A percentile compares a stretch with the other conserved stretches of the same genome.
Conservation (phyloP, 2,113 vertebrate species). For the Hippocampus zosterae region DNA sequence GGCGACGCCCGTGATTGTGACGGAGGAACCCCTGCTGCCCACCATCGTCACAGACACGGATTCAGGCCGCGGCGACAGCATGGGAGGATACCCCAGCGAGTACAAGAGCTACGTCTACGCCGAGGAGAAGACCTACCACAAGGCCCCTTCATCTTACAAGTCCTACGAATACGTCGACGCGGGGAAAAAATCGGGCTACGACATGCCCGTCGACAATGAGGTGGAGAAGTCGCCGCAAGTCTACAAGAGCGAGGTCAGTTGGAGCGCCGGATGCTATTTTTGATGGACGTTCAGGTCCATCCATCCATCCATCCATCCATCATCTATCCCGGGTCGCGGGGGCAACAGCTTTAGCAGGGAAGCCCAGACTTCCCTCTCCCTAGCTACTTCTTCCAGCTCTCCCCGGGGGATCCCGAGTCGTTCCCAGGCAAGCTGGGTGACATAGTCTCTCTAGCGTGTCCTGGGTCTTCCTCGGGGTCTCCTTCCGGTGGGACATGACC, state of each 20-base stretch:
- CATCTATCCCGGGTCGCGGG: too few species aligned
- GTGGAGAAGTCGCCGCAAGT: slow-evolving; percentile 67
- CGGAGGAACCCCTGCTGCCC: slow-evolving; percentile 39
- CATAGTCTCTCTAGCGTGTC: too few species aligned
- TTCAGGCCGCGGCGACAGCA: slow-evolving; percentile 66
- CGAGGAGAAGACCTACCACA: slow-evolving; percentile 65
- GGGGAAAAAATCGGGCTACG: slow-evolving; percentile 59
- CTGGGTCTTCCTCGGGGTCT: too few species aligned
- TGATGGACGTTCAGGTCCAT: not conserved
- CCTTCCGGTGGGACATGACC: too few species aligned
- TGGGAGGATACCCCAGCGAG: slow-evolving; percentile 61
- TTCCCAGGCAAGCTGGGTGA: too few species aligned
- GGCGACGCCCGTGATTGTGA: slow-evolving; percentile 33
- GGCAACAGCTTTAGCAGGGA: too few species aligned
- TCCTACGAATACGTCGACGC: slow-evolving; percentile 53
- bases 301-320: too few species aligned
- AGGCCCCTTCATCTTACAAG: slow-evolving; percentile 64
- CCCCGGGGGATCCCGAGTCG: too few species aligned
- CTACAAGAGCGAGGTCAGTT: slow-evolving; percentile 62
- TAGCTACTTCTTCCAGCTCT: too few species aligned
- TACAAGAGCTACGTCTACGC: slow-evolving; percentile 66
- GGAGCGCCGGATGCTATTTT: not conserved
- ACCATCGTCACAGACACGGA: slow-evolving; percentile 51
- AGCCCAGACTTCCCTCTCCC: too few species aligned
- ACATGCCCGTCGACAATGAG: slow-evolving; percentile 53